Conservation (phyloP, 2,113 vertebrate genomes). For the Mormoops blainvillei region DNA sequence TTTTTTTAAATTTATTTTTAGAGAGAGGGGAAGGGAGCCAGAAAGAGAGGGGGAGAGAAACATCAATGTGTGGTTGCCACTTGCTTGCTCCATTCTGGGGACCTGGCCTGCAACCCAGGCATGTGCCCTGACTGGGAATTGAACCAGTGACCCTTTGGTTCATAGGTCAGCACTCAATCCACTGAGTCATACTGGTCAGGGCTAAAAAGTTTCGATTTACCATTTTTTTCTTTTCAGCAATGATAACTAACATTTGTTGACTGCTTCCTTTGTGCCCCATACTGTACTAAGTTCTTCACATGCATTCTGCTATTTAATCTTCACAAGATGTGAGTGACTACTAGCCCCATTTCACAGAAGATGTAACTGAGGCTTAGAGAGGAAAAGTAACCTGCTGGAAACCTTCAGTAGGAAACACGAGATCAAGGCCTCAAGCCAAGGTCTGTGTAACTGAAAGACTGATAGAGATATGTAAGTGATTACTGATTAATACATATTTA, state of each 20-base stretch:
- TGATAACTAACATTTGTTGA: background rate
- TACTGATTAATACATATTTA: slow-evolving; percentile 62
- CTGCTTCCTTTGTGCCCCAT: background rate
- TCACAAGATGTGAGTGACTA: background rate
- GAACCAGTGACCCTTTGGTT: too few species aligned
- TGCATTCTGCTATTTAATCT: background rate
- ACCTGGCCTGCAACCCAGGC: too few species aligned
- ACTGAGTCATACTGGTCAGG: too few species aligned
- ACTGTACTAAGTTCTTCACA: background rate
- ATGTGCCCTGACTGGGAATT: too few species aligned
- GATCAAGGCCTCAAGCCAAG: background rate
- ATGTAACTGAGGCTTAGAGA: background rate
- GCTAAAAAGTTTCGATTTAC: background rate
- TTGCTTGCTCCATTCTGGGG: too few species aligned
- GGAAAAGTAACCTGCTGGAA: background rate
- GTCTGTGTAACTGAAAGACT: background rate
- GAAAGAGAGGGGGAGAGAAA: too few species aligned
- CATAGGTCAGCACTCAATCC: too few species aligned
- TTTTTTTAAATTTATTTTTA: too few species aligned
- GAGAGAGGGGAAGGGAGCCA: too few species aligned
- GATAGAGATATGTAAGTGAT: slow-evolving; percentile 29
- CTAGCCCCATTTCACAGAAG: background rate
- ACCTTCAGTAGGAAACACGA: background rate
- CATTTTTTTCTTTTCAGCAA: background rate
- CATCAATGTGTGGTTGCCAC: too few species aligned